Evolutionary conservation across 2,797 vertebrate genomes (phyloP).

Genomic region (Sphenopsis melanotis): DNA sequence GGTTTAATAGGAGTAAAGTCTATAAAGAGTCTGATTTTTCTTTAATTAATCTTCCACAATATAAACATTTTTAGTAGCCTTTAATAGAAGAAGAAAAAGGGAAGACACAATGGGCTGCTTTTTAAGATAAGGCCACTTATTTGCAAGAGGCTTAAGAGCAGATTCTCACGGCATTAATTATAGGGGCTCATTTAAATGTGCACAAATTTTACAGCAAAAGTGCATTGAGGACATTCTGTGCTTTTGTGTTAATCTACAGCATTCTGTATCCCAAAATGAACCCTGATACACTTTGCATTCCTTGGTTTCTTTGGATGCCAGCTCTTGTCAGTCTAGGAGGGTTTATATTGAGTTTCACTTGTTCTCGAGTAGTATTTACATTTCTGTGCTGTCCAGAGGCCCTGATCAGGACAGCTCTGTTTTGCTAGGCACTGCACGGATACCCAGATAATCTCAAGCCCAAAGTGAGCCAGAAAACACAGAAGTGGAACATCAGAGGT

Average conservation of each 20-base stretch:
- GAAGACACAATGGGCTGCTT: neutral
- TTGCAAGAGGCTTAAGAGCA: neutral
- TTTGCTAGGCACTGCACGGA: neutral
- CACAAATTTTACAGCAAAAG: neutral
- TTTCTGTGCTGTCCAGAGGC: neutral
- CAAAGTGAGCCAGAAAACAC: neutral
- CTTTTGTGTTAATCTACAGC: neutral
- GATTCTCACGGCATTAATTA: neutral
- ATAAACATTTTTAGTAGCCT: neutral
- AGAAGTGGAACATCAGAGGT: neutral
- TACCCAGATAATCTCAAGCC: neutral
- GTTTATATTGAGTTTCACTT: slow-evolving; percentile 32
- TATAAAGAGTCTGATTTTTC: neutral
- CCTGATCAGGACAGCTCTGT: neutral
- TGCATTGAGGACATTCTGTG: neutral
- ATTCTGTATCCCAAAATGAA: slow-evolving; percentile 3
- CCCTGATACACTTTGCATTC: neutral
- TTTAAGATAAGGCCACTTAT: neutral
- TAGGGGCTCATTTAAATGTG: neutral
- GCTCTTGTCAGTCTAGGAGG: neutral
- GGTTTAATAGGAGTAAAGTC: neutral
- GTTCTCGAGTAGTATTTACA: slow-evolving; percentile 23
- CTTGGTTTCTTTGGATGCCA: neutral
- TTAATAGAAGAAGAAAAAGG: neutral
- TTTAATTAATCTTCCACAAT: neutral